Base-by-base conservation (phyloP, 2,797 vertebrate species). In the Tachyglossus aculeatus region DNA sequence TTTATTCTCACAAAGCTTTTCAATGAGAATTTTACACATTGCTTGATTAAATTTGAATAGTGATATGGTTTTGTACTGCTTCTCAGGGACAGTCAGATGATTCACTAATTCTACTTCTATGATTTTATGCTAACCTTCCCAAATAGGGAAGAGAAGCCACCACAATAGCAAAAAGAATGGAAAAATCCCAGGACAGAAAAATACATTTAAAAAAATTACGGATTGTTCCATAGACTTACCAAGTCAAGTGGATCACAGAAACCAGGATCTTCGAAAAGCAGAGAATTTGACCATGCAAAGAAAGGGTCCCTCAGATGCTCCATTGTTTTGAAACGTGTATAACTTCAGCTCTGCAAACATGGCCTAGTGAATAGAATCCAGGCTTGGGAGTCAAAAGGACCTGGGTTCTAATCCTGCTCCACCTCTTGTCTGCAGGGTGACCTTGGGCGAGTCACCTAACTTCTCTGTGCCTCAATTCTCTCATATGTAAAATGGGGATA, bases 21-120 rank as follows among this genome's bases (percentile, higher is more conserved):
- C 73, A 63, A 52, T 58, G 74, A 54, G 32, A 40, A 24, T 14
- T 70, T 72, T 41, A 24, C 8, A 63, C 31, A 40, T 38, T 40
- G 14, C 12, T 50, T 52, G 57, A 64, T 7, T 37, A 51, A 72
- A 43, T n/a, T 41, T 31, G 50, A 67, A 68, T n/a, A 69, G 53
- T 34, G 5, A 57, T 2, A 15, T 47, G 7, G 22, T 50, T 52
- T n/a, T 36, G n/a, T 21, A n/a, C n/a, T n/a, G n/a, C n/a, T n/a
- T n/a, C 34, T 38, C 18, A 31, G 4, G 16, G 14, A 10, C 52
- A 60, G 57, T 56, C 15, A 48, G 52, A 29, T 31, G 54, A 31
- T 11, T 54, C 38, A 51, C 71, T 59, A 54, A 4, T 71, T 43
- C 25, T 52, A 34, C 34, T 51, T 67, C 36, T 9, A 67, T 13